Conservation (phyloP, 2,888 invertebrate species). For the Sicus ferrugineus region DNA sequence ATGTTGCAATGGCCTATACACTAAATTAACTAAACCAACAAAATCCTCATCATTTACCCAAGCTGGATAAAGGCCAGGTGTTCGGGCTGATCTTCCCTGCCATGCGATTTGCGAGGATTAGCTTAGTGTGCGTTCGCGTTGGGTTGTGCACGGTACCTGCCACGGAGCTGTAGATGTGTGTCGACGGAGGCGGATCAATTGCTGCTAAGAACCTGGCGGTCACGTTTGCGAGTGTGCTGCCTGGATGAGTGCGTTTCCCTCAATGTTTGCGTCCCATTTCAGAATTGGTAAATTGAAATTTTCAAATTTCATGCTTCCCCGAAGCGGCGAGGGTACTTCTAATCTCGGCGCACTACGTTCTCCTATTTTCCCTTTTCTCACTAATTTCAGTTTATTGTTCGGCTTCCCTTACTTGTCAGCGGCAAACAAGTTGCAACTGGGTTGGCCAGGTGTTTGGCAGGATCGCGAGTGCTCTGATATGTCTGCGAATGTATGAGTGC, state of each 20-base stretch:
- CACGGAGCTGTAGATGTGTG: slow-evolving; percentile 21
- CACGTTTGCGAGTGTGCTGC: neutral
- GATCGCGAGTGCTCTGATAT: neutral
- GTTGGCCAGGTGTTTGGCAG: slow-evolving; percentile 25
- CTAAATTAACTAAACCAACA: no score
- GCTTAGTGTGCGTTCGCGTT: slow-evolving; percentile 3
- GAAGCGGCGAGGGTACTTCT: slow-evolving; percentile 29
- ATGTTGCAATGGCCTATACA: no score
- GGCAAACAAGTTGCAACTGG: slow-evolving; percentile 31
- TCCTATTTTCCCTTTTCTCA: slow-evolving; percentile 4
- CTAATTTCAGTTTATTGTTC: slow-evolving; percentile 1
- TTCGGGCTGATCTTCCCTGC: slow-evolving; percentile 14
- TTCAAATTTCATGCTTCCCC: slow-evolving; percentile 32
- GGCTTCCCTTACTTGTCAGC: neutral
- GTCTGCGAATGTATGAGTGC: neutral
- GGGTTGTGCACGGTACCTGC: slow-evolving; percentile 20
- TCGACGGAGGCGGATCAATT: slow-evolving; percentile 34
- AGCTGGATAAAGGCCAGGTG: slow-evolving; percentile 26
- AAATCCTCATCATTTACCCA: slow-evolving; percentile 25
- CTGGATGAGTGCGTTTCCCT: neutral
- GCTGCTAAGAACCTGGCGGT: slow-evolving; percentile 25
- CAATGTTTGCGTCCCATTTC: neutral
- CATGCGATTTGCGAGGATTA: slow-evolving; percentile 57
- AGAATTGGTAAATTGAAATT: slow-evolving; percentile 31
- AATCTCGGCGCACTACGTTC: slow-evolving; percentile 10